These are phyloP conservation scores for Theocolax elegans DNA, from an alignment of 1,140 invertebrate species.

Conservation along the genomic window DNA sequence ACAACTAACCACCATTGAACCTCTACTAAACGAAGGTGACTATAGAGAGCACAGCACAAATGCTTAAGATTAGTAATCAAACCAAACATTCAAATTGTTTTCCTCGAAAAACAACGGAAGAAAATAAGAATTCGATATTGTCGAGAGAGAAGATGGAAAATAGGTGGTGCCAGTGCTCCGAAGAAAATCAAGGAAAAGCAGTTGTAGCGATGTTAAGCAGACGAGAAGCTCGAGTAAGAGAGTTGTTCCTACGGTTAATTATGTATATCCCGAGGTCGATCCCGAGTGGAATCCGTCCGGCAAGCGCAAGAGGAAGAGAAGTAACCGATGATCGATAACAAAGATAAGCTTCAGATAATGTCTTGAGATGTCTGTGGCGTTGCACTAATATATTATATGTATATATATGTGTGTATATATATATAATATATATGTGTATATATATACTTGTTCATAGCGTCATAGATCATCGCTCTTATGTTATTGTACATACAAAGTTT, in stretches of 20 bases:
- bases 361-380: not conserved
- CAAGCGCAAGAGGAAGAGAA: slow-evolving; percentile 57
- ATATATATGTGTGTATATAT: not conserved
- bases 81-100: slow-evolving; percentile 18
- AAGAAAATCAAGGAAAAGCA: slow-evolving; percentile 14
- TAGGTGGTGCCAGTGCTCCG: not conserved
- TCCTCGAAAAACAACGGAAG: slow-evolving; percentile 6
- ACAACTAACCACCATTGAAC: slow-evolving; percentile 19
- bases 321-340: slow-evolving; percentile 59
- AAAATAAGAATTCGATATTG: not conserved
- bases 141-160: not conserved
- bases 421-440: slow-evolving; percentile 7
- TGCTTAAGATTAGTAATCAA: slow-evolving; percentile 7
- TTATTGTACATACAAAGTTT: slow-evolving; percentile 13
- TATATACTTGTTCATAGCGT: not conserved
- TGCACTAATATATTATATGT: not conserved
- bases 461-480: slow-evolving; percentile 11
- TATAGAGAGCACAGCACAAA: not conserved
- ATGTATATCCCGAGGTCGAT: slow-evolving; percentile 59
- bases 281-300: slow-evolving; percentile 57
- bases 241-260: slow-evolving; percentile 61
- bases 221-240: slow-evolving; percentile 57
- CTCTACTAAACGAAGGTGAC: not conserved
- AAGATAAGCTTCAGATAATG: slow-evolving; percentile 5
- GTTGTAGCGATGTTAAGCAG: slow-evolving; percentile 29